Evolutionary conservation across 2,113 vertebrate species (phyloP), one percentile per base, ranked within the genome.

Genomic region (Ondatra zibethicus): DNA sequence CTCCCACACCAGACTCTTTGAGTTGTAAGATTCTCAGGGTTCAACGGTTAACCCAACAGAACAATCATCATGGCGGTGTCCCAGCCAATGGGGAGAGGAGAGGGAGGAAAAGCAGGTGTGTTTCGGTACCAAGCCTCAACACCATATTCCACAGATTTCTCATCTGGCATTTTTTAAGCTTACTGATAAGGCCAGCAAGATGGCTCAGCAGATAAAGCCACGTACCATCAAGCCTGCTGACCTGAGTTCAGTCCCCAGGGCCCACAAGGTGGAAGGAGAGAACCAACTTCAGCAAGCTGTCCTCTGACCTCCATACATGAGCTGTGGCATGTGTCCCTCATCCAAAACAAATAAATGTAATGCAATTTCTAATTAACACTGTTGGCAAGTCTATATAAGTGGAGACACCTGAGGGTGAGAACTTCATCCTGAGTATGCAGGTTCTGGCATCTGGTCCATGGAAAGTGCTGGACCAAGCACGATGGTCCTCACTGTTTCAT

Each of bases 31-130:
- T 16, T 63, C 12, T 96, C 19, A 52, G 25, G 45, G 61, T 45
- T 89, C 72, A 93, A 45, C 17, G 19, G 58, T 92, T 72, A 92
- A 82, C 47, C 5, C 19, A 50, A 93, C n/a, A 93, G 89, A 88
- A 36, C 29, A 87, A 61, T 17, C 12, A 13, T 75, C 33, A 72
- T 39, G 21, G 27, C 75, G 23, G 33, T 42, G 39, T 58, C 68
- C 94, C 25, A 70, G 36, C 27, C 47, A 78, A 73, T 36, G 82
- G 68, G 23, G 86, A 86, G 8, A 39, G 89, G 31, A 89, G 87
- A 7, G 45, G 29, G 27, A 23, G 39, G 61, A 66, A 65, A 33
- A 58, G 0, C 23, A 23, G 45, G 50, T 2, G 13, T 16, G 13
- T 63, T 42, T 58, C 0, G 0, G 55, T 13, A 63, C 39, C n/a